Conservation (phyloP, 2,113 vertebrate genomes). For the Felis catus region DNA sequence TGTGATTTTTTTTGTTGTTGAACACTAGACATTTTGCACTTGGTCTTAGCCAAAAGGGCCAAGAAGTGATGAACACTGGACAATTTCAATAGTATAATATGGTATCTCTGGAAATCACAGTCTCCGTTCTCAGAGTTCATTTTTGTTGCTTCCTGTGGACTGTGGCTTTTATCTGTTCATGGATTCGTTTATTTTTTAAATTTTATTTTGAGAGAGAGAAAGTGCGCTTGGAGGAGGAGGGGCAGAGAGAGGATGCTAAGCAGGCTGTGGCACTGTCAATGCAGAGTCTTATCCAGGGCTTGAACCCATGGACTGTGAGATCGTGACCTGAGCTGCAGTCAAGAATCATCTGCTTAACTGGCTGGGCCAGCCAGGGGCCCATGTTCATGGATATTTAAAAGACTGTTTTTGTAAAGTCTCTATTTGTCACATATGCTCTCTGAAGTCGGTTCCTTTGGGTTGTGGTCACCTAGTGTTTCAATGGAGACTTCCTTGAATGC, state of each 20-base stretch:
- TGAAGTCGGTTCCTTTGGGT: not conserved
- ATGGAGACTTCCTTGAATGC: not conserved
- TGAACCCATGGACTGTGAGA: no score
- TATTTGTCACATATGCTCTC: not conserved
- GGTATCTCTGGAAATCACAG: not conserved
- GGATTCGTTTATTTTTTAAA: not conserved
- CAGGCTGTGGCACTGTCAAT: no score
- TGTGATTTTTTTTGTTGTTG: not conserved
- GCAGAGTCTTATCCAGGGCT: no score
- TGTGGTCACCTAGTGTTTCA: not conserved
- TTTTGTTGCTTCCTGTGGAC: not conserved
- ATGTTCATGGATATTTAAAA: not conserved
- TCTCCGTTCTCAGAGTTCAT: not conserved
- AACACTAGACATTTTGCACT: not conserved
- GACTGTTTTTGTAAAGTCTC: not conserved
- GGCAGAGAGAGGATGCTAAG: no score
- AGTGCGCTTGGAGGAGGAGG: no score
- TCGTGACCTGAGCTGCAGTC: no score
- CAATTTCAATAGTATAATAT: not conserved
- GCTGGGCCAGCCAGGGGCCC: no score
- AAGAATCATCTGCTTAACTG: no score
- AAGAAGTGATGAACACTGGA: not conserved
- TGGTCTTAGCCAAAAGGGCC: no score
- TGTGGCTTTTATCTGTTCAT: constrained; percentile 7
- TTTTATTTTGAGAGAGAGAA: no score